Evolutionary conservation across 2,113 vertebrate genomes (phyloP).

Genomic region (Phoenicopterus ruber): DNA sequence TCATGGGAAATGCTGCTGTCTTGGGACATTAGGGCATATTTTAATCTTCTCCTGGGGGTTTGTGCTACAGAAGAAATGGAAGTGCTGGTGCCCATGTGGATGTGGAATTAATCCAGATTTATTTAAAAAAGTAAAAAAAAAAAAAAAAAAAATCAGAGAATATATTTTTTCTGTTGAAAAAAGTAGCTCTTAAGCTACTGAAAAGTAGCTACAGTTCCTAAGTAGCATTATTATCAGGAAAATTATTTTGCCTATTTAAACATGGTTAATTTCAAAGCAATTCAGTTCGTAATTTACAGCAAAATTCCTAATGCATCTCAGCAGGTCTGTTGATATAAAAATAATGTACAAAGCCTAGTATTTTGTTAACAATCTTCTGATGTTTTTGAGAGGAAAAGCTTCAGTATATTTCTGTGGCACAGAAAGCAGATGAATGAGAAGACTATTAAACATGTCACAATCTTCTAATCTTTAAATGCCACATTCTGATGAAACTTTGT

Average conservation of each 20-base stretch:
- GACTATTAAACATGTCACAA: background rate
- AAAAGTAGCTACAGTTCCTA: background rate
- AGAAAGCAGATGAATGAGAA: background rate
- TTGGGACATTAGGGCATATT: background rate
- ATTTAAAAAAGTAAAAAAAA: too few relatives aligned
- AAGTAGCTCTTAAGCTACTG: background rate
- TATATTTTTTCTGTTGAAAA: background rate
- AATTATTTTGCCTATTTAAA: background rate
- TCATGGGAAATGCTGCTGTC: background rate
- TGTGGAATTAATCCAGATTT: background rate
- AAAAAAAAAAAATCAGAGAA: background rate
- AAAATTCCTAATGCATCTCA: background rate
- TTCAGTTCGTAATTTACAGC: background rate
- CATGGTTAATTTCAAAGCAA: background rate
- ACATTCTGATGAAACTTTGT: slow-evolving; percentile 61
- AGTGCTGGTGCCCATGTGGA: background rate
- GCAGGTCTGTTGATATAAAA: background rate
- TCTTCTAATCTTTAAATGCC: slow-evolving; percentile 27
- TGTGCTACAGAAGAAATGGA: background rate
- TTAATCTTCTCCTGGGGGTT: background rate
- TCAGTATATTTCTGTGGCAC: background rate
- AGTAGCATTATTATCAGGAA: background rate
- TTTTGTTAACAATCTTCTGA: background rate
- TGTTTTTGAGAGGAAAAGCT: background rate
- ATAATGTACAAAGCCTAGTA: background rate